Base-by-base conservation (phyloP, 2,113 vertebrate genomes). In the Saimiri boliviensis region DNA sequence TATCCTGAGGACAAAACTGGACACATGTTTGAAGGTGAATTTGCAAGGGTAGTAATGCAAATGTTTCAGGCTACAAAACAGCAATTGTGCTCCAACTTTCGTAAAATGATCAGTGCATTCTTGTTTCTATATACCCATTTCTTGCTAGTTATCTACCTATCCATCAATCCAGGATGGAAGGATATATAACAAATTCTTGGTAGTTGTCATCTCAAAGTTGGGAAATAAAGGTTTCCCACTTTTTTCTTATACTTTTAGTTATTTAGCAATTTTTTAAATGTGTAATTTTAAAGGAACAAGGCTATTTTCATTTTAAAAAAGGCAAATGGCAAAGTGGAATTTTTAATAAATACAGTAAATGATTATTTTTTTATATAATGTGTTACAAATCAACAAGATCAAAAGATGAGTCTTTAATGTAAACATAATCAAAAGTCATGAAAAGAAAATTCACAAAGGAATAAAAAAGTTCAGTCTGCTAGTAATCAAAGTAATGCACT, bases 161-260 rank as follows among this genome's bases (percentile, higher is more conserved):
- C 13, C 12, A 47, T 85, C 45, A 45, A 17, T 82, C 17, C 66
- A 79, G 23, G 14, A 63, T 81, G 49, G 81, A 90, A 68, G 11
- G 23, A 79, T 49, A 70, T 60, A 74, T 14, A 70, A 21, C 11
- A 89, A 56, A 81, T 80, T 86, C 27, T 84, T 73, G n/a, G 32
- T 19, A 37, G 20, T 32, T 49, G 45, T 77, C 83, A 7, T 60
- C 11, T 66, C 30, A 25, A 82, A 68, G 42, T 49, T 79, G 6
- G 13, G 20, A 86, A 84, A 49, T 56, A 70, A 27, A 74, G 60
- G 73, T 58, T 71, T 79, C 40, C 17, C 27, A 82, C 25, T 68
- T 84, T 85, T 92, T 90, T 60, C 40, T 92, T 88, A 42, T 58
- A 32, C 21, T 84, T 93, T 77, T 66, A 91, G 40, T 93, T 91